Evolutionary conservation across 2,888 invertebrate species (phyloP).

Genomic region (Pseudococcus jackbeardsleyi): DNA sequence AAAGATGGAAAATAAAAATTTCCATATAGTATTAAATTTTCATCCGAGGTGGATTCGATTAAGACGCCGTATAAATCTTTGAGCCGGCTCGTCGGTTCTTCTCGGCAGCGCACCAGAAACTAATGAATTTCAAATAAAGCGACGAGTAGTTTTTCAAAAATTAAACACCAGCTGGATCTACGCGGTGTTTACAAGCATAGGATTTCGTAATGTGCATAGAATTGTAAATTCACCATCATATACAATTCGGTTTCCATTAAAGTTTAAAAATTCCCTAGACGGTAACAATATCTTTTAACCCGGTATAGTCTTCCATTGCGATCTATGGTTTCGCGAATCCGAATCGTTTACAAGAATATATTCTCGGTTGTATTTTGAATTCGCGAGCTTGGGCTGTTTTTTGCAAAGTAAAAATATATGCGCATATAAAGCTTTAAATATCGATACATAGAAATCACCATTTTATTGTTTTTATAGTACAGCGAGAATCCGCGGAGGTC

Average conservation of each 20-base stretch:
- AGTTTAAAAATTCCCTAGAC: conserved; percentile 39
- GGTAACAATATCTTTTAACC: conserved; percentile 22
- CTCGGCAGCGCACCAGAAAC: background rate
- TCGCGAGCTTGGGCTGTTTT: too few species aligned
- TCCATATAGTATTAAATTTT: conserved; percentile 21
- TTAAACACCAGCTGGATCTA: background rate
- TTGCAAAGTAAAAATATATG: background rate
- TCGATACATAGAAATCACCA: conserved; percentile 12
- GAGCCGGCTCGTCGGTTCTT: background rate
- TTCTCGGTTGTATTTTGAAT: background rate
- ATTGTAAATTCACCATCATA: conserved; percentile 21
- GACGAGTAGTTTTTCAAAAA: conserved; percentile 44
- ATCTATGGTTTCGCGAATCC: background rate
- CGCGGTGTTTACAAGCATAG: background rate
- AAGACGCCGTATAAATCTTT: conserved; percentile 31
- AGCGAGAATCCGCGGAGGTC: background rate
- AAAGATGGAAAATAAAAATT: conserved; percentile 13
- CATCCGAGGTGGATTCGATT: background rate
- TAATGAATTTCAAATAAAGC: conserved; percentile 40
- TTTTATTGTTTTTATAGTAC: conserved; percentile 8
- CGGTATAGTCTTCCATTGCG: background rate
- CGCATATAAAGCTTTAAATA: background rate
- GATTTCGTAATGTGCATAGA: conserved; percentile 1
- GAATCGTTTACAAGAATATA: background rate
- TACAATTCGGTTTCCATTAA: conserved; percentile 19